Evolutionary conservation across 2,888 invertebrate species (phyloP).

Genomic region (Leptura quadrifasciata): DNA sequence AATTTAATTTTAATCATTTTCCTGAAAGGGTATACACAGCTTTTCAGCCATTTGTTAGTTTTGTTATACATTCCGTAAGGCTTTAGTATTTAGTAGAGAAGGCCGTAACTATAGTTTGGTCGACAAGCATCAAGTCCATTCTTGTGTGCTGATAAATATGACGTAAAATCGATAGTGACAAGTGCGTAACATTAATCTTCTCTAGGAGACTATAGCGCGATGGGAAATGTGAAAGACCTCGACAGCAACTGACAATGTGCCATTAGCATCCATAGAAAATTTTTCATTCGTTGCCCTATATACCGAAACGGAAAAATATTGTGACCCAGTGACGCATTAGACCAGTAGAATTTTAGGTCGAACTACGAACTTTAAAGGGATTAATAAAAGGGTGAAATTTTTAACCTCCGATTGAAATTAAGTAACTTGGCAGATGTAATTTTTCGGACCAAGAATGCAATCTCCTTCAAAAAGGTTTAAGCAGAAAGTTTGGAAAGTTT

Average conservation of each 20-base stretch:
- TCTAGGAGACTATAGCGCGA: neutral
- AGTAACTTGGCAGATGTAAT: no score
- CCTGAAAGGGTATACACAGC: neutral
- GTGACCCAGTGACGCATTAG: no score
- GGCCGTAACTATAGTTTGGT: neutral
- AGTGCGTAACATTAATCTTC: slow-evolving; percentile 3
- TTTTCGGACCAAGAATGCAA: no score
- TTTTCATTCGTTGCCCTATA: neutral
- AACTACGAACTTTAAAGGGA: no score
- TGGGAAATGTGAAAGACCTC: neutral
- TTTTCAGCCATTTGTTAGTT: neutral
- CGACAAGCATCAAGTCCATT: neutral
- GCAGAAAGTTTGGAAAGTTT: no score
- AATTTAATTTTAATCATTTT: neutral
- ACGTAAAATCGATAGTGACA: slow-evolving; percentile 1
- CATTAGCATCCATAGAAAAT: neutral
- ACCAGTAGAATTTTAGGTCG: no score
- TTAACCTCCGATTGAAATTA: no score
- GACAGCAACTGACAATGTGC: neutral
- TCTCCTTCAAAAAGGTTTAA: no score
- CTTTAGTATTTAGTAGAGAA: neutral
- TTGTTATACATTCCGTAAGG: neutral
- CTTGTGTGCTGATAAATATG: neutral
- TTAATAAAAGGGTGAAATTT: no score
- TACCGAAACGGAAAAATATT: neutral